Base-by-base conservation (phyloP, 92 coral and sea anemone genomes). In the Epizoanthus stellaris region DNA sequence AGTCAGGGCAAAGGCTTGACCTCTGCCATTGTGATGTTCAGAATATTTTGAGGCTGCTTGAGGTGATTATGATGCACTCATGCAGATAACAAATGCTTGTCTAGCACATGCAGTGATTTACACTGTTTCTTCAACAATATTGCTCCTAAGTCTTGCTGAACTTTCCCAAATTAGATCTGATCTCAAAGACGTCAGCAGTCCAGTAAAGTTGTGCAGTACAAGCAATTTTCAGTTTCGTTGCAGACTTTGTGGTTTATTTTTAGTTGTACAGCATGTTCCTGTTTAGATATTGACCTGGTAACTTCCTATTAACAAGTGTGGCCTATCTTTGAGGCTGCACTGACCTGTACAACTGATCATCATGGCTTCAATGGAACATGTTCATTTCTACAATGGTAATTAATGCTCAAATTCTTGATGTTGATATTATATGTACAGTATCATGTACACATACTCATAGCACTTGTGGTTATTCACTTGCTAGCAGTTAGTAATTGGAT, bases 1-100 rank as follows among this genome's bases (percentile, higher is more conserved):
- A 79, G 83, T 16, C 61, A 63, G 83, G 83, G 72, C 72, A 63
- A 62, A 62, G 61, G 45, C 49, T 79, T 79, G 72, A 79, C 83
- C 83, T 42, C 43, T 15, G 59, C 42, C 69, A 59, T 76, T 76
- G 82, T 76, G 69, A 54, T 59, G 15, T 59, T 15, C 3, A 60
- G 69, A 79, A 63, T 40, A 79, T 64, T 63, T 62, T 63, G 62
- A 47, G 71, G 21, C 64, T 43, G 83, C 70, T 36, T 5, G 19
- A 23, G 58, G 82, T 77, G 82, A 77, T 77, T 66, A 30, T 38
- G 21, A 45, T 15, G 42, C n/a, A n/a, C n/a, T n/a, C n/a, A n/a
- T n/a, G n/a, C 8, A 3, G 54, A 67, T 21, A 79, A 79, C 72
- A 77, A 38, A 38, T 79, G 40, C 49, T 79, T 45, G 71, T 1